These are phyloP conservation scores for Chaetodon trifasciatus DNA, from an alignment of 2,797 vertebrate species.

Conservation along the genomic window DNA sequence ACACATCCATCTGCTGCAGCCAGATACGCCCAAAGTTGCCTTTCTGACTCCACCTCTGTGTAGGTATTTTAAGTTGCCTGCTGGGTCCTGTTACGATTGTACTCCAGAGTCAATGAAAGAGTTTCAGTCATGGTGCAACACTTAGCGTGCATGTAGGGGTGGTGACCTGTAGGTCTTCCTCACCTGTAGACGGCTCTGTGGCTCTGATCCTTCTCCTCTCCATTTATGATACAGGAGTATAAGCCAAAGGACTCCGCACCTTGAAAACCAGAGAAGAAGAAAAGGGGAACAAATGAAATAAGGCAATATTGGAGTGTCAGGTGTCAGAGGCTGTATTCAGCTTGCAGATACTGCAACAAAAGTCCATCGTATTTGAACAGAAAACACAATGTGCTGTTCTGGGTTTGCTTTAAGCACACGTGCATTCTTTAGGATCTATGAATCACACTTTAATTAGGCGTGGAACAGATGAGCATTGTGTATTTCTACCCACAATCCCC, in stretches of 20 bases:
- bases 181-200: slow-evolving; percentile 97
- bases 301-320: no score
- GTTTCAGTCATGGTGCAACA: background rate
- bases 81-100: background rate
- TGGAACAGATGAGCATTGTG: slow-evolving; percentile 48
- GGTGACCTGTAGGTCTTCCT: slow-evolving; percentile 44
- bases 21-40: background rate
- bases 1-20: background rate
- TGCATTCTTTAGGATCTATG: background rate
- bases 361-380: background rate
- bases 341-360: background rate
- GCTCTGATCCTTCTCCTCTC: slow-evolving; percentile 94
- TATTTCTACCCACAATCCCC: slow-evolving; percentile 39
- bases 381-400: slow-evolving; percentile 6
- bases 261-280: slow-evolving; percentile 56
- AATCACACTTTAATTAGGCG: slow-evolving; percentile 50
- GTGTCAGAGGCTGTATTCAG: background rate
- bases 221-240: slow-evolving; percentile 94
- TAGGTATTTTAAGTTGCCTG: background rate
- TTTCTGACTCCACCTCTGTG: background rate
- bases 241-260: slow-evolving; percentile 96
- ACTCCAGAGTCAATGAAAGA: background rate
- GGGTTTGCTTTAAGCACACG: background rate
- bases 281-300: background rate
- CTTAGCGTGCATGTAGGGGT: background rate